phyloP scores from a whole-genome alignment of 1,140 invertebrate species.

The Aphaenogaster rudis region DNA sequence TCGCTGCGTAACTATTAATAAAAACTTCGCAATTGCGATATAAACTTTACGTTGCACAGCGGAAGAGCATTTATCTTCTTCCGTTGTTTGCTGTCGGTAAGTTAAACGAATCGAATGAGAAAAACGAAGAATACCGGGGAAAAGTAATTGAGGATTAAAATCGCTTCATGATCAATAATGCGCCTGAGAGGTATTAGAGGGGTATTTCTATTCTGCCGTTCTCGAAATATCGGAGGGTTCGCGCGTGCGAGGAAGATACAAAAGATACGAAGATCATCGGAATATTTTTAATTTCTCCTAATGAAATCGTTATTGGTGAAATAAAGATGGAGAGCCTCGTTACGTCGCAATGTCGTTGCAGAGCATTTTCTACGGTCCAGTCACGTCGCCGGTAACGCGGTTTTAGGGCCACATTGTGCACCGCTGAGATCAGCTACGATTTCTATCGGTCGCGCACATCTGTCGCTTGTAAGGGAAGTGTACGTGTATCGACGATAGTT shows the following conservation, averaged over 20 bases:
- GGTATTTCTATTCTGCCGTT: not conserved
- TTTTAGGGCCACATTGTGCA: conserved; percentile 49
- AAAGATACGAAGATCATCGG: not conserved
- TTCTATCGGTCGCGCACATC: conserved; percentile 57
- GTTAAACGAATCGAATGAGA: conserved; percentile 43
- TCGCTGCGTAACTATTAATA: conserved; percentile 58
- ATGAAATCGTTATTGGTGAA: conserved; percentile 9
- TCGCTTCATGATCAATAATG: conserved; percentile 9
- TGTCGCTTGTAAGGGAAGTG: conserved; percentile 54
- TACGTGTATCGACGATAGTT: conserved; percentile 55
- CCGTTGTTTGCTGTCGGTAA: conserved; percentile 59
- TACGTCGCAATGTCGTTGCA: conserved; percentile 32
- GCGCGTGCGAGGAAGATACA: not conserved
- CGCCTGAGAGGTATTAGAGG: not conserved
- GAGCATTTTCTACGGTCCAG: conserved; percentile 19
- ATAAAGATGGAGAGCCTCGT: not conserved
- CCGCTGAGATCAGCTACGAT: conserved; percentile 56
- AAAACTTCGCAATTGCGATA: conserved; percentile 59
- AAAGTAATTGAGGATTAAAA: conserved; percentile 24
- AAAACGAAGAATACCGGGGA: not conserved
- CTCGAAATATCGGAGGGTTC: not conserved
- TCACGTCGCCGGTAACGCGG: conserved; percentile 51
- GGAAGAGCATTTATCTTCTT: conserved; percentile 49
- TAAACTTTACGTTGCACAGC: conserved; percentile 47
- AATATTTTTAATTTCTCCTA: not conserved